These are phyloP conservation scores for Drosophila quinaria DNA, from an alignment of 2,888 invertebrate species.

Conservation along the genomic window DNA sequence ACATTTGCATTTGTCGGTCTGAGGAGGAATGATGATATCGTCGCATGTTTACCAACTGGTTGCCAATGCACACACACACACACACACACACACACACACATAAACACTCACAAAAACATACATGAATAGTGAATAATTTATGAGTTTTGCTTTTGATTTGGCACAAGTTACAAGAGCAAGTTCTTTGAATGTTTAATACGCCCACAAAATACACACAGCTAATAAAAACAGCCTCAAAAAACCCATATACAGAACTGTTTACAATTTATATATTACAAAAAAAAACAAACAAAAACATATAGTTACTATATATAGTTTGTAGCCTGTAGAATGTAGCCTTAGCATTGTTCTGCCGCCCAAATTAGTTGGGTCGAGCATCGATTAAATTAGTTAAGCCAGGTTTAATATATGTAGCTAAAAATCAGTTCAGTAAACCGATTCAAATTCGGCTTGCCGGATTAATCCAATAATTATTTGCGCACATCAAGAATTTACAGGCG, in stretches of 20 bases:
- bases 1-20: slow-evolving; percentile 36
- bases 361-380: slow-evolving; percentile 44
- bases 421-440: slow-evolving; percentile 20
- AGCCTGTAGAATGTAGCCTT: slow-evolving; percentile 45
- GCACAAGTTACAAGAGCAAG: slow-evolving; percentile 49
- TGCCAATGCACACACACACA: slow-evolving; percentile 29
- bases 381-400: slow-evolving; percentile 14
- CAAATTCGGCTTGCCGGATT: slow-evolving; percentile 32
- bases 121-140: slow-evolving; percentile 9
- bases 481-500: neutral
- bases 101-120: slow-evolving; percentile 3
- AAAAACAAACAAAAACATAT: slow-evolving; percentile 10
- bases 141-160: slow-evolving; percentile 42
- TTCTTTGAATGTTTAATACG: slow-evolving; percentile 46
- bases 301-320: slow-evolving; percentile 36
- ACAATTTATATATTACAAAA: slow-evolving; percentile 32
- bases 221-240: slow-evolving; percentile 13
- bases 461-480: slow-evolving; percentile 25
- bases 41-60: slow-evolving; percentile 47
- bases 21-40: slow-evolving; percentile 10
- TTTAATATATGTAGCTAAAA: slow-evolving; percentile 3
- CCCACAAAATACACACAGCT: slow-evolving; percentile 37
- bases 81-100: neutral
- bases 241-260: slow-evolving; percentile 36
- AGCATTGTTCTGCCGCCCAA: slow-evolving; percentile 42